Evolutionary conservation across 2,113 vertebrate species (phyloP).

Genomic region (Sphyrna mokarran): DNA sequence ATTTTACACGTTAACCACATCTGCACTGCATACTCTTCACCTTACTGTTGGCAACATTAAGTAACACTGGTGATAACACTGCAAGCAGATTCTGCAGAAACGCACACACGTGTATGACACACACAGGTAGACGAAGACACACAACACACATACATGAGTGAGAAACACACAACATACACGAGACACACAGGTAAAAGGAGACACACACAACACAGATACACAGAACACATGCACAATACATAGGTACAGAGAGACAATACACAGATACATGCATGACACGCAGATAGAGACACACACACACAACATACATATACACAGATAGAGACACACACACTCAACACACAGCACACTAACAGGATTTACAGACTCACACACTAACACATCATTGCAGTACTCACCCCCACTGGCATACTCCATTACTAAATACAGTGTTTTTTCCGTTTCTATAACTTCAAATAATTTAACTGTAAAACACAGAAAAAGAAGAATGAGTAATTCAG

Average conservation of each 20-base stretch:
- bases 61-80: background rate
- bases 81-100: background rate
- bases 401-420: slow-evolving; percentile 92
- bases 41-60: background rate
- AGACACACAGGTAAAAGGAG: too few species aligned
- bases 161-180: background rate
- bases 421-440: slow-evolving; percentile 76
- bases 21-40: background rate
- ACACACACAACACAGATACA: too few species aligned
- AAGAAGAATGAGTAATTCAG: slow-evolving; percentile 31
- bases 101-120: background rate
- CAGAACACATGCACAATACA: too few species aligned
- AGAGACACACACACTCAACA: background rate
- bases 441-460: slow-evolving; percentile 64
- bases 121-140: too few species aligned
- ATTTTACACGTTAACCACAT: background rate
- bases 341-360: background rate
- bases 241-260: too few species aligned
- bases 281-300: background rate
- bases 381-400: slow-evolving; percentile 55
- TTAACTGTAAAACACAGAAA: slow-evolving; percentile 64
- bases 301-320: background rate
- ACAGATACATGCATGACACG: background rate
- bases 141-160: too few species aligned
- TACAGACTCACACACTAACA: background rate